Evolutionary conservation across 2,797 vertebrate species (phyloP).

Genomic region (Gobio occitaniae): DNA sequence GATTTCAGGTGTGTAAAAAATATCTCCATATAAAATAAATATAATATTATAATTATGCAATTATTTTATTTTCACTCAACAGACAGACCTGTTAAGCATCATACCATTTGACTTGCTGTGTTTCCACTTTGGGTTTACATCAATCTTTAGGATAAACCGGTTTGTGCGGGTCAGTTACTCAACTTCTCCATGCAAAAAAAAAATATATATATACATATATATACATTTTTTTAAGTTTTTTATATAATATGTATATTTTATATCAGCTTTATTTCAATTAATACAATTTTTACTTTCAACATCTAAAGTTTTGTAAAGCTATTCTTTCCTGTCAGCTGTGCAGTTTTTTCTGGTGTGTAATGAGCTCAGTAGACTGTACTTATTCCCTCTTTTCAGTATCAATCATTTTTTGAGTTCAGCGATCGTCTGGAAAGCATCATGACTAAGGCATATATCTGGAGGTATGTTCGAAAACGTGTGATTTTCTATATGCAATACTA

Average conservation of each 20-base stretch:
- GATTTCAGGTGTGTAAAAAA: conserved; percentile 80
- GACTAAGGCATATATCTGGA: conserved; percentile 93
- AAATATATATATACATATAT: no score
- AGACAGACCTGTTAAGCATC: conserved; percentile 85
- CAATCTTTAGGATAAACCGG: conserved; percentile 85
- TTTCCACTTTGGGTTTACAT: conserved; percentile 82
- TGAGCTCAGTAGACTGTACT: neutral
- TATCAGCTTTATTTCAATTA: neutral
- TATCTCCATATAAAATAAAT: no score
- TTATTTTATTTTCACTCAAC: conserved; percentile 58
- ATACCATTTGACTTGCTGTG: conserved; percentile 87
- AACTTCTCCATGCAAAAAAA: neutral
- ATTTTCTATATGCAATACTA: neutral
- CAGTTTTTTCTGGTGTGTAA: neutral
- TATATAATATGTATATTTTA: no score
- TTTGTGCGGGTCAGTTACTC: conserved; percentile 81
- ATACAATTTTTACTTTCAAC: neutral
- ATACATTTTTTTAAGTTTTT: no score
- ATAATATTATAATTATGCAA: neutral
- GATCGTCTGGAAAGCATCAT: conserved; percentile 88
- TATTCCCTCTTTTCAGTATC: conserved; percentile 70
- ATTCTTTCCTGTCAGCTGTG: neutral
- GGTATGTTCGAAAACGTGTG: conserved; percentile 71
- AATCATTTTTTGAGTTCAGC: conserved; percentile 93
- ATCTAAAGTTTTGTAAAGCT: neutral